Percentiles rank a stretch among this genome's conserved stretches.
Evolutionary conservation across 2,113 vertebrate genomes (phyloP).

Genomic region (Rousettus leschenaultii): DNA sequence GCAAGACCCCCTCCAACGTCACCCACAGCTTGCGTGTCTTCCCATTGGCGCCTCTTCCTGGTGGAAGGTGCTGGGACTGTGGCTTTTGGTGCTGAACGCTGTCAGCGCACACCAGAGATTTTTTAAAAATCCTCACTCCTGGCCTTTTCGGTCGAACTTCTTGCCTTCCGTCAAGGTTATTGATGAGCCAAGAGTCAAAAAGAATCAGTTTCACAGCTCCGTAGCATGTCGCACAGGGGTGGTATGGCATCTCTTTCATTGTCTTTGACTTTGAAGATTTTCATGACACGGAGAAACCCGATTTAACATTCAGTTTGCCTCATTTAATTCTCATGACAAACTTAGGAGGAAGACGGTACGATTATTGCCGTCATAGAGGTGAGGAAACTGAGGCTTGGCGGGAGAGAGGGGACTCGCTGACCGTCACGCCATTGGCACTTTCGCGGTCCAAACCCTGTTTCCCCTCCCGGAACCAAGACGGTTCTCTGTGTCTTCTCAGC

Average conservation of each 20-base stretch:
- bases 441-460: neutral
- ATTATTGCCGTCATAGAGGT: neutral
- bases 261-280: neutral
- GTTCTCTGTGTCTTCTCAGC: neutral
- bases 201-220: neutral
- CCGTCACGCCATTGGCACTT: neutral
- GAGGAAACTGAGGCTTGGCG: neutral
- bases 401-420: neutral
- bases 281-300: neutral
- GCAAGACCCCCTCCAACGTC: neutral
- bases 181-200: neutral
- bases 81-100: neutral
- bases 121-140: neutral
- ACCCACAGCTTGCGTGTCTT: neutral
- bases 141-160: neutral
- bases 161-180: neutral
- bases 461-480: neutral
- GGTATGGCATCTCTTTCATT: neutral
- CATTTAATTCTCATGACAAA: neutral
- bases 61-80: too few species aligned
- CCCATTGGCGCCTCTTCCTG: neutral
- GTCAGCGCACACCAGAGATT: neutral
- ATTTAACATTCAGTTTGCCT: neutral
- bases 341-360: neutral
- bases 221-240: neutral